These are phyloP conservation scores for Psophia crepitans DNA, from an alignment of 2,113 vertebrate species.

Conservation along the genomic window DNA sequence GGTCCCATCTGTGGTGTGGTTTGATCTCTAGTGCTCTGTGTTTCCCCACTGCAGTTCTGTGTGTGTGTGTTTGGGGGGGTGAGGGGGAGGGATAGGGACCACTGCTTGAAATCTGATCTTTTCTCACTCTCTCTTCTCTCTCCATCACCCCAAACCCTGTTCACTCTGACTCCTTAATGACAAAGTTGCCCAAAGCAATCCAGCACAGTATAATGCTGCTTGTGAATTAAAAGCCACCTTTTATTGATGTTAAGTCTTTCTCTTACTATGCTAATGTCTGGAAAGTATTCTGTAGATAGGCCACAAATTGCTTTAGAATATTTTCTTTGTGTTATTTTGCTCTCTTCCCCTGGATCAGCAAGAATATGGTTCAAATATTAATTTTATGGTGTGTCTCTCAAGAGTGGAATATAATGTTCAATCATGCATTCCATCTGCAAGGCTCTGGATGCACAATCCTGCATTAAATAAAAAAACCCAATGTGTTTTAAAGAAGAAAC, in stretches of 20 bases:
- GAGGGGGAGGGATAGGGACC: neutral
- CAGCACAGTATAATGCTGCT: neutral
- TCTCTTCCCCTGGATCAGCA: slow-evolving; percentile 24
- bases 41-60: neutral
- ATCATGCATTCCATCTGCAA: slow-evolving; percentile 61
- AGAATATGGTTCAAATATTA: slow-evolving; percentile 63
- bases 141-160: neutral
- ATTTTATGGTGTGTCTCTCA: slow-evolving; percentile 57
- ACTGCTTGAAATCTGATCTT: neutral
- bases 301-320: slow-evolving; percentile 42
- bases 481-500: slow-evolving; percentile 44
- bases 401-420: slow-evolving; percentile 42
- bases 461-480: slow-evolving; percentile 20
- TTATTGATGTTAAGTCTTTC: slow-evolving; percentile 15
- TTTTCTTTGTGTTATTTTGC: slow-evolving; percentile 36
- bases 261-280: slow-evolving; percentile 11
- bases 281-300: slow-evolving; percentile 35
- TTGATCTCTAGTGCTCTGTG: neutral
- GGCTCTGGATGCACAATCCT: slow-evolving; percentile 20
- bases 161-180: neutral
- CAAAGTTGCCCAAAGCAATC: neutral
- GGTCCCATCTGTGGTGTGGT: neutral
- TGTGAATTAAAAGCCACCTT: neutral
- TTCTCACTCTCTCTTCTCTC: neutral
- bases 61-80: neutral